Evolutionary conservation across 2,797 vertebrate species (phyloP).

Genomic region (Pipistrellus pygmaeus): DNA sequence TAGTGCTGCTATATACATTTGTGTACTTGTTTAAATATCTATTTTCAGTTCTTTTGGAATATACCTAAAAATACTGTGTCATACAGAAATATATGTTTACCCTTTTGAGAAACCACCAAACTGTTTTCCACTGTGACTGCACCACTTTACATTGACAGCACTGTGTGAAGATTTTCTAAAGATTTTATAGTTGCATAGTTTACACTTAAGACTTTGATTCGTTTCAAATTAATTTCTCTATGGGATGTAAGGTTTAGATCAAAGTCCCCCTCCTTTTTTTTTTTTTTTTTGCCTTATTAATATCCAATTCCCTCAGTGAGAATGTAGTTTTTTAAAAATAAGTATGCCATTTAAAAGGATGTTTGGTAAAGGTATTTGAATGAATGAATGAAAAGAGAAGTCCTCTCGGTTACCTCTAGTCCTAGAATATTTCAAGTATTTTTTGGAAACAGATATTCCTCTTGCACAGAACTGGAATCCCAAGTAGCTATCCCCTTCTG

Average conservation of each 20-base stretch:
- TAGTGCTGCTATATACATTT: neutral
- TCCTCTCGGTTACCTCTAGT: neutral
- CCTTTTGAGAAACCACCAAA: neutral
- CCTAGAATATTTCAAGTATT: slow-evolving; percentile 49
- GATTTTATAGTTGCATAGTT: neutral
- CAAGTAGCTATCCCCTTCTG: neutral
- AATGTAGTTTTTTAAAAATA: slow-evolving; percentile 1
- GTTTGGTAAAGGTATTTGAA: neutral
- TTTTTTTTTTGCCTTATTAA: neutral
- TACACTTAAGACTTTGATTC: neutral
- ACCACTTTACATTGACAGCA: neutral
- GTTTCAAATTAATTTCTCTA: neutral
- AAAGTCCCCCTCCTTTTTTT: neutral
- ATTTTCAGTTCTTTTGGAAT: neutral
- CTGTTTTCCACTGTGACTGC: neutral
- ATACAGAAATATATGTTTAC: neutral
- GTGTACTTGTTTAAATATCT: neutral
- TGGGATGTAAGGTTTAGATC: neutral
- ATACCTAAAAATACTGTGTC: neutral
- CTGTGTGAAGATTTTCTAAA: neutral
- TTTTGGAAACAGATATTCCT: neutral
- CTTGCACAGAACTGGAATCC: neutral
- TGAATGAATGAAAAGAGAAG: neutral
- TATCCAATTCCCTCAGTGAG: neutral
- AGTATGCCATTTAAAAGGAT: neutral